Percentiles rank a stretch among this genome's conserved stretches.
Conservation (phyloP, 2,113 vertebrate genomes). For the Nycticorax nycticorax region DNA sequence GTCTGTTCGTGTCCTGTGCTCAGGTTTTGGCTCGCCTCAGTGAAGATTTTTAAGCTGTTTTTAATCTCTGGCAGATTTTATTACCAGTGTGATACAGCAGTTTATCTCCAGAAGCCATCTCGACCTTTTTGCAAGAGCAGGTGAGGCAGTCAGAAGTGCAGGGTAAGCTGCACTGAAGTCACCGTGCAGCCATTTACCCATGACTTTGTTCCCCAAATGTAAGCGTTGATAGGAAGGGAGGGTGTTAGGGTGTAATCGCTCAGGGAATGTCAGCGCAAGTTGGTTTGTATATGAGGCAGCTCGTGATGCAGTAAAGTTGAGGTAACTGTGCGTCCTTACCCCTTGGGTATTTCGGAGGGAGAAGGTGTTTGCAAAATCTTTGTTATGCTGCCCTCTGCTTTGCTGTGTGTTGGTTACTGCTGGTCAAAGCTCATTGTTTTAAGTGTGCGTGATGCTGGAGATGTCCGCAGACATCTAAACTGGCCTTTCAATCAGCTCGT, state of each 20-base stretch:
- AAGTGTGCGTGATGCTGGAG: background rate
- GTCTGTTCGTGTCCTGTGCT: background rate
- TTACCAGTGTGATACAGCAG: background rate
- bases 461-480: background rate
- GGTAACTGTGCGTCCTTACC: background rate
- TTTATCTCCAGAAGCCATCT: conserved; percentile 43
- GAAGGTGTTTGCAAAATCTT: background rate
- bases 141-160: background rate
- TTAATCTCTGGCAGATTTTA: conserved; percentile 25
- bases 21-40: background rate
- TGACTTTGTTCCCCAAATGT: background rate
- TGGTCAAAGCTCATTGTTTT: background rate
- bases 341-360: background rate
- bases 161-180: conserved; percentile 4
- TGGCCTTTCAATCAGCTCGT: background rate
- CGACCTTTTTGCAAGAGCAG: background rate
- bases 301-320: background rate
- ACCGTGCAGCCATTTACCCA: background rate
- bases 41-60: background rate
- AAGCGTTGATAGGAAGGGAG: background rate
- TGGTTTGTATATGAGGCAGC: background rate
- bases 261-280: background rate
- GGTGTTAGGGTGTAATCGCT: background rate
- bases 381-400: background rate
- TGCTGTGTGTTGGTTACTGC: background rate